Conservation (phyloP, 2,888 invertebrate genomes). For the Uropetala carovei region DNA sequence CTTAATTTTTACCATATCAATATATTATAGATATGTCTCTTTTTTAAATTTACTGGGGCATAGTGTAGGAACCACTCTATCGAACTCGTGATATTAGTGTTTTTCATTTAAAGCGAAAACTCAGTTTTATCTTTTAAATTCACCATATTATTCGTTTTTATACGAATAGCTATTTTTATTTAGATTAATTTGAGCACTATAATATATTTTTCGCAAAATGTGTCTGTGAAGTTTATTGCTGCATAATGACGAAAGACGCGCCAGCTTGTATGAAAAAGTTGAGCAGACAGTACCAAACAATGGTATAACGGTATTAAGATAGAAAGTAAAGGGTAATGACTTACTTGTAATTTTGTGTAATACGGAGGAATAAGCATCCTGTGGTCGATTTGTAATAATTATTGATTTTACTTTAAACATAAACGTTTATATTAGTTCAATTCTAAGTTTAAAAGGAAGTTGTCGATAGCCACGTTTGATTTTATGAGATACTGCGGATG, state of each 20-base stretch:
- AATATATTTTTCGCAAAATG: not conserved
- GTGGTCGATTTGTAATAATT: not conserved
- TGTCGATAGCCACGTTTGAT: conserved; percentile 56
- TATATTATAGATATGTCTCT: too few species aligned
- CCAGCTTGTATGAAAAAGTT: conserved; percentile 44
- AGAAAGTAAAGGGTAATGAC: conserved; percentile 46
- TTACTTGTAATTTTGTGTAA: not conserved
- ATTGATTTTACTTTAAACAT: not conserved
- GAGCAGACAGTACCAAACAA: conserved; percentile 21
- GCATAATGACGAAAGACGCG: conserved; percentile 50
- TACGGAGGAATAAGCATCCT: not conserved
- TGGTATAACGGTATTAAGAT: conserved; percentile 55
- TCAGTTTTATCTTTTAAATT: too few species aligned
- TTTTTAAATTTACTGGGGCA: too few species aligned
- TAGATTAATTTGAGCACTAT: too few species aligned
- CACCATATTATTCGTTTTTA: too few species aligned
- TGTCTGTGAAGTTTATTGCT: not conserved
- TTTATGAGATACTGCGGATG: conserved; percentile 55
- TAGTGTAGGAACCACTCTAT: too few species aligned
- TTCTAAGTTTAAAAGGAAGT: conserved; percentile 9
- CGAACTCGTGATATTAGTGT: too few species aligned
- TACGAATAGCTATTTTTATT: too few species aligned
- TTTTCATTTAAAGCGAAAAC: too few species aligned
- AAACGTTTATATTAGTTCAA: not conserved
- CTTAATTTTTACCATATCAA: too few species aligned